These are phyloP conservation scores for Porites divaricata DNA, from an alignment of 92 coral and sea anemone species.

Conservation along the genomic window DNA sequence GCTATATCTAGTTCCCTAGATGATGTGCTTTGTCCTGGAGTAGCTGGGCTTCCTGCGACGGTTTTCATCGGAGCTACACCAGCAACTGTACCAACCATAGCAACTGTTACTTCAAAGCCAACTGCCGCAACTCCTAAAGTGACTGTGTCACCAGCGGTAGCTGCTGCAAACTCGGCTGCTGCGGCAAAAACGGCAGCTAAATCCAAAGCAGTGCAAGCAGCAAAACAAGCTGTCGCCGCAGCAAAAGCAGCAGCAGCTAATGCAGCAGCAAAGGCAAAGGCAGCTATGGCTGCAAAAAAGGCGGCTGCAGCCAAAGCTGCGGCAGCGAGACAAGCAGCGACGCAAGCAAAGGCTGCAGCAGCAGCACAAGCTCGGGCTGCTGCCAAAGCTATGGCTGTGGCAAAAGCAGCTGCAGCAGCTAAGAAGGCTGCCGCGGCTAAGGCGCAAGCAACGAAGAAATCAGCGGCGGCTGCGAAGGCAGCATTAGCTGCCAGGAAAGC, in stretches of 20 bases:
- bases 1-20: conserved; percentile 29
- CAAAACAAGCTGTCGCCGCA: conserved; percentile 48
- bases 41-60: conserved; percentile 27
- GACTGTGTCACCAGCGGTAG: conserved; percentile 32
- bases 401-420: conserved; percentile 26
- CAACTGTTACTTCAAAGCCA: not conserved
- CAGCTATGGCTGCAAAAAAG: conserved; percentile 29
- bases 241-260: conserved; percentile 56
- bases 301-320: conserved; percentile 46
- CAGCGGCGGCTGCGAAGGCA: conserved; percentile 17
- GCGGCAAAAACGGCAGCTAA: conserved; percentile 40
- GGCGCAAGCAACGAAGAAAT: conserved; percentile 37
- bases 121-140: conserved; percentile 36
- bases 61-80: conserved; percentile 24
- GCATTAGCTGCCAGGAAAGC: conserved; percentile 29
- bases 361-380: conserved; percentile 35
- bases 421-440: conserved; percentile 32
- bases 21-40: conserved; percentile 21
- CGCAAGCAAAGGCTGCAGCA: conserved; percentile 39
- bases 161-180: conserved; percentile 42
- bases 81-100: conserved; percentile 18
- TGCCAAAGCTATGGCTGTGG: conserved; percentile 35
- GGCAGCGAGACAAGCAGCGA: conserved; percentile 32
- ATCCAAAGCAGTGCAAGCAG: conserved; percentile 30
- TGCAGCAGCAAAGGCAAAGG: conserved; percentile 40